Percentiles rank a stretch among this genome's conserved stretches.
These are phyloP conservation scores for Phalanger gymnotis DNA, from an alignment of 2,797 vertebrate genomes.

Conservation along the genomic window DNA sequence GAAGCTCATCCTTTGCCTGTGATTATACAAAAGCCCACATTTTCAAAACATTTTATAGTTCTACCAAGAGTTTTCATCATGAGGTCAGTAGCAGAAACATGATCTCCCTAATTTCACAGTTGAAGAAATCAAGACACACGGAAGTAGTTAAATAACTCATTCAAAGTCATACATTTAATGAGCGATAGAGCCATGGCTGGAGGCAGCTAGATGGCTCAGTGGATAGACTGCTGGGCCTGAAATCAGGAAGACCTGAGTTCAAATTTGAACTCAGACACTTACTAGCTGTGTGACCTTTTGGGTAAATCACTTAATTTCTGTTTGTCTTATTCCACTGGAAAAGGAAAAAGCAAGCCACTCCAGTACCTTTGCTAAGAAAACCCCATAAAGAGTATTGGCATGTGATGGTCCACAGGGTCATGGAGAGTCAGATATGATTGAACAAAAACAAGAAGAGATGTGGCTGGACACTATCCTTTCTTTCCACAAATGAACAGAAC, in stretches of 20 bases:
- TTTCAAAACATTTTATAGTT: not conserved
- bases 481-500: not conserved
- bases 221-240: not conserved
- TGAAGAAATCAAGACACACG: not conserved
- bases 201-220: fast-evolving
- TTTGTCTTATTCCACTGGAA: not conserved
- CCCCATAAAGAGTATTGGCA: too few species aligned
- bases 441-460: not conserved
- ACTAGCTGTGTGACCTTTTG: not conserved
- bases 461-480: not conserved
- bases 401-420: too few species aligned
- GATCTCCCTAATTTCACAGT: not conserved
- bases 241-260: not conserved
- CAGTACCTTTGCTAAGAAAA: not conserved
- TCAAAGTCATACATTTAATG: not conserved
- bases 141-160: not conserved
- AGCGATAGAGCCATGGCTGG: not conserved
- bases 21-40: not conserved
- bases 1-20: not conserved
- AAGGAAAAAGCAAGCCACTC: not conserved
- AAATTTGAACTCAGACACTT: not conserved
- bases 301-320: not conserved
- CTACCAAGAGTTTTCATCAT: not conserved
- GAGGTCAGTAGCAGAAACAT: not conserved
- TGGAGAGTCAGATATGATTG: not conserved